A percentile compares a stretch with the other conserved stretches of the same genome.
These are phyloP conservation scores for Hippolais icterina DNA, from an alignment of 2,113 vertebrate species.

Conservation along the genomic window DNA sequence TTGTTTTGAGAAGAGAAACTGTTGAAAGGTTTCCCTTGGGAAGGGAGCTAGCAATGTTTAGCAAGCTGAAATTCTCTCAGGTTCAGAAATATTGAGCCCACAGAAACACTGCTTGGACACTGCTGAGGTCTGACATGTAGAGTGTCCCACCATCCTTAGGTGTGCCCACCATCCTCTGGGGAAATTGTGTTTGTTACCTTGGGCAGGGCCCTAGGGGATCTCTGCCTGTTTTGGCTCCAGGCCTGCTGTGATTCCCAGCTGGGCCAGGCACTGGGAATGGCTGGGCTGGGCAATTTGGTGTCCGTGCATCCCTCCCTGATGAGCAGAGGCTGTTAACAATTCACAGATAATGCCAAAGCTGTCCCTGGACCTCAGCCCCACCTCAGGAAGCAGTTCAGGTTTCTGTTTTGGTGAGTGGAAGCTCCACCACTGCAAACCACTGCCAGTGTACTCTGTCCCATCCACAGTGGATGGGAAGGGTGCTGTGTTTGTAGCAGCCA, in stretches of 20 bases:
- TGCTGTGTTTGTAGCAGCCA: background rate
- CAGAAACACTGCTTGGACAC: background rate
- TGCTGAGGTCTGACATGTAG: fast-evolving
- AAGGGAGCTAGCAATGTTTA: no score
- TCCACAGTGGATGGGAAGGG: background rate
- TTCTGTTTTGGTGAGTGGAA: background rate
- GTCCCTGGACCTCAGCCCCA: background rate
- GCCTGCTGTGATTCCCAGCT: background rate
- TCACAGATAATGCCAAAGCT: background rate
- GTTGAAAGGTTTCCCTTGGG: no score
- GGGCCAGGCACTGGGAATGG: background rate
- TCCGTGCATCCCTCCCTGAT: background rate
- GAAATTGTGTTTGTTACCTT: background rate
- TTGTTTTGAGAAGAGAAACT: no score
- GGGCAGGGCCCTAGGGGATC: background rate
- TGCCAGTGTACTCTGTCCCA: background rate
- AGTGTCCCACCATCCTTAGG: background rate
- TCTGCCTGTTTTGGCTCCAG: background rate
- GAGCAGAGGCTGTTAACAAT: background rate
- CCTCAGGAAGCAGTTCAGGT: background rate
- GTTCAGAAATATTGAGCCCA: no score
- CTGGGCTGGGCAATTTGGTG: background rate
- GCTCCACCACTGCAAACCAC: background rate
- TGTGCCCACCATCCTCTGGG: background rate
- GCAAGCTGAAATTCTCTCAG: no score